phyloP scores from a whole-genome alignment of 2,797 vertebrate genomes.

The Myotis myotis region DNA sequence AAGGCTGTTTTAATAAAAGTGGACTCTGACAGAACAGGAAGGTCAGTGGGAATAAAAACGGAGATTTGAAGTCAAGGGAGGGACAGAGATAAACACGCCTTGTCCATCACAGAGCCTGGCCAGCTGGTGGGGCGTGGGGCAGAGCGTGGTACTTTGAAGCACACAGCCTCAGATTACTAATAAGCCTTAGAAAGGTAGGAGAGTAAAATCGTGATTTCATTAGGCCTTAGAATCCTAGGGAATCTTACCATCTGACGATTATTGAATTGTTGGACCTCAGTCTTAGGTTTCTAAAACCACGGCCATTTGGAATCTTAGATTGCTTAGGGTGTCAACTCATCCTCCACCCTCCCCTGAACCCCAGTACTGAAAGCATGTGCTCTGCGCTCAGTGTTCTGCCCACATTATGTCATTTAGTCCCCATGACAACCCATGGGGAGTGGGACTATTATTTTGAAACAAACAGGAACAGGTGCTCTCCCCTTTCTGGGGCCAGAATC shows the following conservation, averaged over 20 bases:
- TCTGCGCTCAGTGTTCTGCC: not conserved
- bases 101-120: rapidly evolving
- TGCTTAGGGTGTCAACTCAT: not conserved
- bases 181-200: not conserved
- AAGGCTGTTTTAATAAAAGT: not conserved
- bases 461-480: no score
- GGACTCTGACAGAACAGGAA: not conserved
- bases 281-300: not conserved
- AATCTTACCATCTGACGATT: constrained; percentile 45
- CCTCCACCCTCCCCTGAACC: not conserved
- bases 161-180: not conserved
- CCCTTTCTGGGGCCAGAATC: no score
- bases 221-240: not conserved
- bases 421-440: constrained; percentile 51
- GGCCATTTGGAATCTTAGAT: not conserved
- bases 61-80: not conserved
- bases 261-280: constrained; percentile 25
- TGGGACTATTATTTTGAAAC: not conserved
- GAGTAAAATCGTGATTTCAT: constrained; percentile 22
- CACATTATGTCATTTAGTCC: not conserved
- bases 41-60: not conserved
- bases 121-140: not conserved
- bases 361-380: no score
- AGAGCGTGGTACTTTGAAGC: not conserved
- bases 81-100: not conserved